Evolutionary conservation across 2,888 invertebrate species (phyloP), one percentile per base, ranked within the genome.

Genomic region (Sphaerophoria rueppellii): DNA sequence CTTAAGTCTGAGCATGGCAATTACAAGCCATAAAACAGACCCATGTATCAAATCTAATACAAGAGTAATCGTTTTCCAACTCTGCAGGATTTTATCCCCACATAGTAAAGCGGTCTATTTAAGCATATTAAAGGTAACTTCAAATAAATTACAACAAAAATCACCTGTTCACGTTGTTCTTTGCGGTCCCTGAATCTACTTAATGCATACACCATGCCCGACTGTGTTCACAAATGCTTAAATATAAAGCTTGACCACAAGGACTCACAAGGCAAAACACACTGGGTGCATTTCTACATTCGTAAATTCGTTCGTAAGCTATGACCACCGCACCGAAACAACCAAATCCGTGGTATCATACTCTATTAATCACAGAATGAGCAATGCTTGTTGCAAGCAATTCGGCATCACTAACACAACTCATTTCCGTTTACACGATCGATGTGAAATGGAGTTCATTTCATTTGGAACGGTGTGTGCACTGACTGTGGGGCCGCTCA

Each of bases 181-280:
- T 37, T 67, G 34, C 72, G 72, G 52, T 80, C 75, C 46, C 61
- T 75, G 54, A 76, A 69, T 72, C 61, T 72, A 58, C 52, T 60
- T 43, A 43, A 24, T 24, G 24, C 24, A 2, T 24, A 24, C 24
- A 24, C 24, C 24, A 24, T 24, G 24, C 24, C 85, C 73, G 70
- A 77, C 76, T 85, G 70, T 77, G 73, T 81, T 85, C 80, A 76
- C 81, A 63, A 72, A 71, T 67, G 69, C 48, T 76, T 35, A 76
- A 76, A 85, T 85, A 77, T 74, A 81, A 85, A 73, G 77, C 81
- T 65, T 81, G 80, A 77, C 85, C 76, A 85, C 70, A 76, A 63
- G 72, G 37, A 72, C 80, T 81, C 76, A 69, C 70, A 58, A 85
- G 76, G 85, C 85, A 73, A 76, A 85, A 76, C 81, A 77, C 72